phyloP scores from a whole-genome alignment of 2,888 invertebrate species.

The Apamea monoglypha region DNA sequence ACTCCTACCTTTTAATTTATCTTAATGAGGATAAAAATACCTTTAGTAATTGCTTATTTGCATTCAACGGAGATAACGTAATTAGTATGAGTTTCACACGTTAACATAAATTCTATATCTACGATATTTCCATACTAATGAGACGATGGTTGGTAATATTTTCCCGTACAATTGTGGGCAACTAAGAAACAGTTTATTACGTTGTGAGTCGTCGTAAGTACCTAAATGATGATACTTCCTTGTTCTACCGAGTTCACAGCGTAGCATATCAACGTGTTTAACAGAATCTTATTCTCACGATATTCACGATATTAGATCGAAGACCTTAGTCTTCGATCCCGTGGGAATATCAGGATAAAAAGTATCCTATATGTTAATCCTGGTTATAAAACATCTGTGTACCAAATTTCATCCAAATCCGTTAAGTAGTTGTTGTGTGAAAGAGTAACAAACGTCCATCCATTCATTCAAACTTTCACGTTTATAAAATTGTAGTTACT shows the following conservation, averaged over 20 bases:
- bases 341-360: too few species aligned
- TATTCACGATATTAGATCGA: too few species aligned
- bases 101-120: slow-evolving; percentile 40
- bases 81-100: slow-evolving; percentile 50
- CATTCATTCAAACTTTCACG: too few species aligned
- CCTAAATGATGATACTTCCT: slow-evolving; percentile 44
- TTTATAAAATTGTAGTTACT: too few species aligned
- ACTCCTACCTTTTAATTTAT: neutral
- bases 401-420: too few species aligned
- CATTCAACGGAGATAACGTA: slow-evolving; percentile 32
- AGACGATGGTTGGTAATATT: slow-evolving; percentile 28
- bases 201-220: slow-evolving; percentile 5
- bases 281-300: neutral
- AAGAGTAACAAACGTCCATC: too few species aligned
- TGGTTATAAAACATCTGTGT: too few species aligned
- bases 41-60: slow-evolving; percentile 13
- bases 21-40: slow-evolving; percentile 9
- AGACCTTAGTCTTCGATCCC: too few species aligned
- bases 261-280: slow-evolving; percentile 1
- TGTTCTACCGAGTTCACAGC: slow-evolving; percentile 1
- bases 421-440: too few species aligned
- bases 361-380: too few species aligned
- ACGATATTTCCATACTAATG: slow-evolving; percentile 51
- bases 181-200: slow-evolving; percentile 43
- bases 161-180: slow-evolving; percentile 35